Evolutionary conservation across 2,888 invertebrate genomes (phyloP).

Genomic region (Troides aeacus): DNA sequence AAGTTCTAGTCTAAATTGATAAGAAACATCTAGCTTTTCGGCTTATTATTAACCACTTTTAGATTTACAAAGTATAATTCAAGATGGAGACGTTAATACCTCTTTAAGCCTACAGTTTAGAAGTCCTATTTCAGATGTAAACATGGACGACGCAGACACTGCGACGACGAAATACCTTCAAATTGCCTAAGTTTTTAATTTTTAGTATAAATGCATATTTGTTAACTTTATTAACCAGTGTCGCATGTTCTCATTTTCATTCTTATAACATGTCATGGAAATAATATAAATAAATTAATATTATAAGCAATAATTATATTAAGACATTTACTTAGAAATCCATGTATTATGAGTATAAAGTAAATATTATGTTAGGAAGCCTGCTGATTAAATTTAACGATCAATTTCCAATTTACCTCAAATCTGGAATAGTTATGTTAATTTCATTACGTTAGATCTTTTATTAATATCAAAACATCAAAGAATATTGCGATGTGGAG

Average conservation of each 20-base stretch:
- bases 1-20: not conserved
- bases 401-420: not conserved
- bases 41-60: conserved; percentile 12
- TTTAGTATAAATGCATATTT: not conserved
- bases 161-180: conserved; percentile 28
- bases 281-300: not conserved
- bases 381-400: not conserved
- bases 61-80: conserved; percentile 17
- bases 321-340: not conserved
- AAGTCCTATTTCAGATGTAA: conserved; percentile 23
- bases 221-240: not conserved
- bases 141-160: conserved; percentile 19
- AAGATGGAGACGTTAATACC: conserved; percentile 8
- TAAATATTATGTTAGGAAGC: not conserved
- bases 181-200: conserved; percentile 10
- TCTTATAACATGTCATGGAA: not conserved
- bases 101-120: conserved; percentile 13
- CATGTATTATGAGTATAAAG: not conserved
- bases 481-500: conserved; percentile 25
- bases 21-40: not conserved
- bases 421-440: no score
- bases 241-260: not conserved
- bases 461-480: no score
- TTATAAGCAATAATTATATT: not conserved
- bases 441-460: no score